Conservation (phyloP, 1,140 invertebrate species). For the Drosophila watanabei region DNA sequence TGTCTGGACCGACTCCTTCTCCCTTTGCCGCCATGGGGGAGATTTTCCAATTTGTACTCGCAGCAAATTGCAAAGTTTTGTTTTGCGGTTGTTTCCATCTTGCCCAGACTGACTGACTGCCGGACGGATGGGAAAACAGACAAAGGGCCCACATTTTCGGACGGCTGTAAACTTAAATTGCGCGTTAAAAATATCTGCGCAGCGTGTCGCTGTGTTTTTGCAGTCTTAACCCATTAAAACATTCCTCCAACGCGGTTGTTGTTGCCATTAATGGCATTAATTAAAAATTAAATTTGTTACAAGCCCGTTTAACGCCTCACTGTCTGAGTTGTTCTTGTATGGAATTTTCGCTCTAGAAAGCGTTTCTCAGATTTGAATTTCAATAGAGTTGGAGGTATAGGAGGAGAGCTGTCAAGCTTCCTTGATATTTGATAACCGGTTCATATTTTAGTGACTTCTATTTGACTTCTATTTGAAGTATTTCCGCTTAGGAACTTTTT, state of each 20-base stretch:
- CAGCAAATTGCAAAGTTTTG: constrained; percentile 71
- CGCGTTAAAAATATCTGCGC: constrained; percentile 60
- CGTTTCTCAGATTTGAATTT: constrained; percentile 21
- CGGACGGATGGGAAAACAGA: constrained; percentile 12
- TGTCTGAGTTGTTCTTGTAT: constrained; percentile 3
- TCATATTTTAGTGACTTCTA: constrained; percentile 17
- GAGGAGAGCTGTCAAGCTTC: neutral
- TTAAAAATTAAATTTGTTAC: constrained; percentile 75
- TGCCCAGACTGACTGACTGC: constrained; percentile 11
- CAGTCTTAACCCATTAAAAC: constrained; percentile 47
- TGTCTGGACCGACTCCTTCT: constrained; percentile 35
- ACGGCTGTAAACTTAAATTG: constrained; percentile 70
- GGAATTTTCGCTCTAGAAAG: constrained; percentile 25
- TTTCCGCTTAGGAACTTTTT: constrained; percentile 18
- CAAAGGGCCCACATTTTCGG: constrained; percentile 53
- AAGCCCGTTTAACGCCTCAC: constrained; percentile 57
- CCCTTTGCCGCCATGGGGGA: neutral
- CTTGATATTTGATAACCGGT: constrained; percentile 5
- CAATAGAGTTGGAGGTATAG: neutral
- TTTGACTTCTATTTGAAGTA: constrained; percentile 7
- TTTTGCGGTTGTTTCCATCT: constrained; percentile 43
- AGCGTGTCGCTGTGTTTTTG: constrained; percentile 22
- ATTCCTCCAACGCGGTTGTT: constrained; percentile 23
- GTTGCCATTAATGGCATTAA: constrained; percentile 71
- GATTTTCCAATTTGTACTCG: constrained; percentile 65